phyloP scores from a whole-genome alignment of 2,797 vertebrate genomes.

The Pseudocheirus occidentalis region DNA sequence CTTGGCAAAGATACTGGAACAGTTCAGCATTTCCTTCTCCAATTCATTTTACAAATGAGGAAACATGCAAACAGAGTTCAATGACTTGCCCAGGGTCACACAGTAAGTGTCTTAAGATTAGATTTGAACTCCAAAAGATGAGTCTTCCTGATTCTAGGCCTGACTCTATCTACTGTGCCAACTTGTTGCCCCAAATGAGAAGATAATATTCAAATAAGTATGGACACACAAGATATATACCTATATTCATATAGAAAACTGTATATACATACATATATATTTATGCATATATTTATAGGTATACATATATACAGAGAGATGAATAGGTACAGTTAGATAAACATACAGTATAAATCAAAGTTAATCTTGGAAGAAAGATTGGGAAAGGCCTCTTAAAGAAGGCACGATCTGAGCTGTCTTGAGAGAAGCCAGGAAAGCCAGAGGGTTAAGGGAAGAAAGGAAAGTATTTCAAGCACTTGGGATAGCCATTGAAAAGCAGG shows the following conservation, averaged over 20 bases:
- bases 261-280: background rate
- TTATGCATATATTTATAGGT: too few species aligned
- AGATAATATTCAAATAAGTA: background rate
- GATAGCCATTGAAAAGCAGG: background rate
- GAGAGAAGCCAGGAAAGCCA: background rate
- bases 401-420: background rate
- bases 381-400: too few species aligned
- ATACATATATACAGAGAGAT: too few species aligned
- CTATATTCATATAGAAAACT: background rate
- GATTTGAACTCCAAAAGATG: too few species aligned
- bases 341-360: too few species aligned
- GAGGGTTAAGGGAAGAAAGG: background rate
- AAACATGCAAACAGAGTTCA: too few species aligned
- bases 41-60: background rate
- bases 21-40: background rate
- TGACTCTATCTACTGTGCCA: background rate
- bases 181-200: background rate
- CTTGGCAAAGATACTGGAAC: background rate
- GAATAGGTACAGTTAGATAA: too few species aligned
- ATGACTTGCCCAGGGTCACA: too few species aligned
- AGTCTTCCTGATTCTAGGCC: too few species aligned
- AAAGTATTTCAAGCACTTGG: background rate
- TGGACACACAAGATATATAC: background rate
- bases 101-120: too few species aligned
- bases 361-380: too few species aligned